phyloP scores from a whole-genome alignment of 2,888 invertebrate species.

The Hemistola chrysoprasaria region DNA sequence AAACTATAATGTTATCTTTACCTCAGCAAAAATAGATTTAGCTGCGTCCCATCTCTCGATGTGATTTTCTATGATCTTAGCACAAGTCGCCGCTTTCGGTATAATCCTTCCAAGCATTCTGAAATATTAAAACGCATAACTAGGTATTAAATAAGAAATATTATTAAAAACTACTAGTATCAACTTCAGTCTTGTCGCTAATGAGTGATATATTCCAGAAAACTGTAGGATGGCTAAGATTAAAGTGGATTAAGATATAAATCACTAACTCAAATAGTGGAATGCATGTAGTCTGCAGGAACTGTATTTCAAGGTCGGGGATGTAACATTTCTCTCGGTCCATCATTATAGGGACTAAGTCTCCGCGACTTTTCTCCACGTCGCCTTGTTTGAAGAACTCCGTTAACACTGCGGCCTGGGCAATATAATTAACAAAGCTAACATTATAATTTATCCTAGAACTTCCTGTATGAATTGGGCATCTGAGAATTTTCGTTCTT shows the following conservation, averaged over 20 bases:
- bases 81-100: slow-evolving; percentile 68
- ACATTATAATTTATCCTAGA: not conserved
- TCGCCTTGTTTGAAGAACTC: slow-evolving; percentile 96
- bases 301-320: slow-evolving; percentile 91
- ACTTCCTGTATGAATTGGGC: no score
- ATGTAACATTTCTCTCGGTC: slow-evolving; percentile 91
- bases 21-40: slow-evolving; percentile 62
- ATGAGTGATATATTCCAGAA: no score
- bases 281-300: slow-evolving; percentile 74
- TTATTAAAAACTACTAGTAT: no score
- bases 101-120: slow-evolving; percentile 80
- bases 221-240: not conserved
- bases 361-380: slow-evolving; percentile 90
- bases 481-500: no score
- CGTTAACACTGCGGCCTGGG: slow-evolving; percentile 86
- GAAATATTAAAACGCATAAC: slow-evolving; percentile 10
- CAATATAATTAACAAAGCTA: no score
- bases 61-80: slow-evolving; percentile 77
- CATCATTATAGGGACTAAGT: slow-evolving; percentile 88
- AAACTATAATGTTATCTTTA: no score
- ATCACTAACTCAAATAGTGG: slow-evolving; percentile 75
- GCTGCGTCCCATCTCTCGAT: slow-evolving; percentile 83
- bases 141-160: not conserved
- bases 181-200: no score
- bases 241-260: no score